Conservation (phyloP, 2,888 invertebrate genomes). For the Pseudococcus jackbeardsleyi region DNA sequence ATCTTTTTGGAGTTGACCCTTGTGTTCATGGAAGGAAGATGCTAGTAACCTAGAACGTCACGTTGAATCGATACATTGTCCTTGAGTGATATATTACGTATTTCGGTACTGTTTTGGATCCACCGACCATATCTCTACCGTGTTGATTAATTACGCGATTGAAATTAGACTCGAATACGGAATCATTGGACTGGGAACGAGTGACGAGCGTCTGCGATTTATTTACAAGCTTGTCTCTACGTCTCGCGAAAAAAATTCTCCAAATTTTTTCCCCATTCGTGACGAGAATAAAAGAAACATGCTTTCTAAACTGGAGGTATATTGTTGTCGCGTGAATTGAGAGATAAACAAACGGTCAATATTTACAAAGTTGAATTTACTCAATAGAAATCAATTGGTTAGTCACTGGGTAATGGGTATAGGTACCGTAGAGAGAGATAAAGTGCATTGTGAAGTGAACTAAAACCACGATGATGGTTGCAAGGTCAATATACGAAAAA, state of each 20-base stretch:
- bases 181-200: neutral
- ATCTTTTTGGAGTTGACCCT: constrained; percentile 24
- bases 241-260: neutral
- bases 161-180: neutral
- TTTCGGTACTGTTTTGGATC: neutral
- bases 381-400: constrained; percentile 4
- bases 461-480: neutral
- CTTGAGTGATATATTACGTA: constrained; percentile 12
- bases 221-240: neutral
- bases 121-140: neutral
- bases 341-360: constrained; percentile 1
- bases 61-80: constrained; percentile 15
- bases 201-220: neutral
- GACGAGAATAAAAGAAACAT: neutral
- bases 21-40: neutral
- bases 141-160: neutral
- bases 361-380: neutral
- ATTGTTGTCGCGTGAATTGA: neutral
- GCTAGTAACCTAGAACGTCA: constrained; percentile 31
- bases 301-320: neutral
- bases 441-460: neutral
- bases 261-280: neutral
- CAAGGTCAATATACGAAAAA: neutral
- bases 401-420: neutral
- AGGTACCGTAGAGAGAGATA: neutral